Evolutionary conservation across 2,113 vertebrate genomes (phyloP).

Genomic region (Phrynocephalus versicolor): DNA sequence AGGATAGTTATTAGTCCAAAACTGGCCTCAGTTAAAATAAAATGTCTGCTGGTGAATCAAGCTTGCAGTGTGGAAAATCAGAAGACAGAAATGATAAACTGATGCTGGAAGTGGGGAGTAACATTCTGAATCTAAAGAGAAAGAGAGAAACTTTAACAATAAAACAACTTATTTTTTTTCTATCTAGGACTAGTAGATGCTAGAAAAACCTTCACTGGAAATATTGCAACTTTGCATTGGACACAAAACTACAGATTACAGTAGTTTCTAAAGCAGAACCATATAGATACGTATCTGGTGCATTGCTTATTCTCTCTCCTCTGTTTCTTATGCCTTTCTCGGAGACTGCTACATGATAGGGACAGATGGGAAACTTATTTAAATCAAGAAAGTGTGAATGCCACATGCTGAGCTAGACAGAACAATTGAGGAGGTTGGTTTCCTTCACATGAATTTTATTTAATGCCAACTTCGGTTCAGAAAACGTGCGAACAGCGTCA

Average conservation of each 20-base stretch:
- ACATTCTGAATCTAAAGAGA: background rate
- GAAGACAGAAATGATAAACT: background rate
- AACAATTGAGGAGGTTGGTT: slow-evolving; percentile 65
- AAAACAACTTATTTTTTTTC: too few species aligned
- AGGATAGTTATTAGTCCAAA: background rate
- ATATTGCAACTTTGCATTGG: background rate
- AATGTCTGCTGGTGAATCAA: background rate
- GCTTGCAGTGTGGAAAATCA: background rate
- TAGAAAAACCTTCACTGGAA: too few species aligned
- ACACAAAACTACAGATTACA: slow-evolving; percentile 24
- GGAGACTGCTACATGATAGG: slow-evolving; percentile 48
- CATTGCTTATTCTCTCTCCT: slow-evolving; percentile 22
- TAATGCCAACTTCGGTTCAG: slow-evolving; percentile 45
- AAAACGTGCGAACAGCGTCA: slow-evolving; percentile 35
- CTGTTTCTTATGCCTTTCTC: slow-evolving; percentile 39
- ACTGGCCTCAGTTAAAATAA: background rate
- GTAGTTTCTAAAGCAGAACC: background rate
- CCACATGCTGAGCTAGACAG: slow-evolving; percentile 64
- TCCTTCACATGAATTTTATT: slow-evolving; percentile 53
- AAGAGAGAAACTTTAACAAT: background rate
- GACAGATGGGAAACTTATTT: slow-evolving; percentile 74
- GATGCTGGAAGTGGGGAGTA: too few species aligned
- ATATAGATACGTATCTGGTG: background rate
- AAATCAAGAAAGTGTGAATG: slow-evolving; percentile 67
- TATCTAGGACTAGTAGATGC: too few species aligned